Evolutionary conservation across 2,888 invertebrate species (phyloP).

Genomic region (Phyllotreta striolata): DNA sequence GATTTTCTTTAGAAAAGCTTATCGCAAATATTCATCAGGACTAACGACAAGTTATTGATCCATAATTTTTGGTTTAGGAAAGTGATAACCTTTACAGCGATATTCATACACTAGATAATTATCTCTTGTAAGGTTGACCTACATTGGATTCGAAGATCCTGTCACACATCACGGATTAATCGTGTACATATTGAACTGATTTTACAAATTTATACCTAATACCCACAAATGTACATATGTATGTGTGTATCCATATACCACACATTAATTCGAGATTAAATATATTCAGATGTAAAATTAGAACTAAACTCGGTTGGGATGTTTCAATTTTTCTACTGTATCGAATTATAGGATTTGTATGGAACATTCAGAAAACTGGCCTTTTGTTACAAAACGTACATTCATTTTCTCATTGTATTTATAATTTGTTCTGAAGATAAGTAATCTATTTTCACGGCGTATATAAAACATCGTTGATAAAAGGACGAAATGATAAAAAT

Average conservation of each 20-base stretch:
- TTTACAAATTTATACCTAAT: no score
- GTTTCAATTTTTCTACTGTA: neutral
- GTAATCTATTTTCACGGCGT: conserved; percentile 27
- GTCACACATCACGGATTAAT: conserved; percentile 5
- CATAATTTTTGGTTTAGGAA: conserved; percentile 12
- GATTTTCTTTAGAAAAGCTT: conserved; percentile 26
- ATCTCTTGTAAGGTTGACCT: conserved; percentile 7
- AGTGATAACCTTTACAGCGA: conserved; percentile 17
- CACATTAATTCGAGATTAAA: no score
- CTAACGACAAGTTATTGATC: conserved; percentile 18
- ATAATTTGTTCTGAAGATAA: conserved; percentile 27
- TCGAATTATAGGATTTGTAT: conserved; percentile 13
- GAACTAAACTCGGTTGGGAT: neutral
- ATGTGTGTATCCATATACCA: no score
- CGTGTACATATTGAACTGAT: neutral
- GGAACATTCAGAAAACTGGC: conserved; percentile 19
- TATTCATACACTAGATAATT: conserved; percentile 11
- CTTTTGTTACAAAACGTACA: conserved; percentile 33
- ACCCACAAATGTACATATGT: no score
- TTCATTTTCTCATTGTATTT: conserved; percentile 26
- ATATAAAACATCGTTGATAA: conserved; percentile 17
- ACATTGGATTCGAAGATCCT: conserved; percentile 8
- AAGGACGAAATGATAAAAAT: conserved; percentile 24
- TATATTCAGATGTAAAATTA: no score
- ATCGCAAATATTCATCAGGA: conserved; percentile 25